Evolutionary conservation across 2,797 vertebrate species (phyloP), one percentile per base, ranked within the genome.

Genomic region (Oryzias dopingdopingensis): DNA sequence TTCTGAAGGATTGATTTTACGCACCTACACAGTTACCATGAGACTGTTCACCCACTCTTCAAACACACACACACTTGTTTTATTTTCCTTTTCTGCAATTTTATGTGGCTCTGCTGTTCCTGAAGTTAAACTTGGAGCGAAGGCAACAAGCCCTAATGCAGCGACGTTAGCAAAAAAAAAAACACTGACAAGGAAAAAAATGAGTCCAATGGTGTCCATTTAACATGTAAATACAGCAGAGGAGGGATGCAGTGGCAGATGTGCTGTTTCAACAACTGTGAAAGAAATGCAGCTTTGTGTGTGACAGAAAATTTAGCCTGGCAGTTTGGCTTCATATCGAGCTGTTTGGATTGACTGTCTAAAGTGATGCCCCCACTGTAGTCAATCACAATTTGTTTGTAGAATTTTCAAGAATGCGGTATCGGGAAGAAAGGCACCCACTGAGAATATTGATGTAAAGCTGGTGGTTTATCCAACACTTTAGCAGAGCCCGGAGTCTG

Each of bases 1-100:
- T 82, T 71, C 69, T 22, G 26, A 29, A 70, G 73, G 62, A 76
- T 79, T 23, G 40, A 70, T 71, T 65, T 57, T 56, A 71, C 55
- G 66, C 67, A 62, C 62, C 56, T 62, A 4, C 70, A 65, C 68
- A 22, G 0, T 59, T 78, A 70, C 68, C 73, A 55, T 16, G 58
- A 77, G 55, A 54, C 76, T 15, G 14, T 68, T 76, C 75, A 58
- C 53, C 79, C 68, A 64, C 67, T 69, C 65, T 66, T 56, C 59
- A 69, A 72, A 83, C 65, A 37, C 52, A 63, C 70, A 63, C 60
- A 66, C 74, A 67, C 65, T 71, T 42, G 69, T 79, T 82, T 84
- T 70, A 76, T 70, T 80, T 77, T 81, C 81, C 74, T 85, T 85
- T 81, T 70, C 72, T 65, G 52, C 70, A 67, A 71, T 81, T 77